Conservation (phyloP, 2,888 invertebrate species). For the Cerastis rubricosa region DNA sequence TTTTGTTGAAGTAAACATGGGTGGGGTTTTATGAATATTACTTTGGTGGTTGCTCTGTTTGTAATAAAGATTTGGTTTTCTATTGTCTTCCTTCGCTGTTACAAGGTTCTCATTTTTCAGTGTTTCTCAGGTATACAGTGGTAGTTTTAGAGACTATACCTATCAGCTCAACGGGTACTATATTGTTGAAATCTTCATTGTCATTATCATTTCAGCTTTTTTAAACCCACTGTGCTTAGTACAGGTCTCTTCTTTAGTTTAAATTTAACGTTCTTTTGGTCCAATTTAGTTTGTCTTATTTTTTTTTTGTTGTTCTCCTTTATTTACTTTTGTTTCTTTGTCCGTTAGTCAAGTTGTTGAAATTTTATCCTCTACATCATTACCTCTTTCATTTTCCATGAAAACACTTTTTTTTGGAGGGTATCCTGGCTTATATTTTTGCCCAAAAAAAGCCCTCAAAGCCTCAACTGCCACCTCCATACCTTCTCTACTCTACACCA, state of each 20-base stretch:
- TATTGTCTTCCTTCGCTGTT: not conserved
- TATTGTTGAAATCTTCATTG: not conserved
- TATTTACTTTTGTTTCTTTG: too few species aligned
- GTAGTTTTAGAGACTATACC: not conserved
- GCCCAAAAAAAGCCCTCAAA: not conserved
- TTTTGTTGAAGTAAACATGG: conserved; percentile 22
- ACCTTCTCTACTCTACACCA: conserved; percentile 32
- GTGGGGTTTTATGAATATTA: conserved; percentile 6
- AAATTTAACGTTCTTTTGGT: too few species aligned
- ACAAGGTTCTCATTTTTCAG: too few species aligned
- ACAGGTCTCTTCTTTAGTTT: too few species aligned
- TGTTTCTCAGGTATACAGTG: too few species aligned
- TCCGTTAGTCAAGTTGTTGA: too few species aligned
- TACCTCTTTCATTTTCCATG: not conserved
- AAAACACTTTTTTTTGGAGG: not conserved
- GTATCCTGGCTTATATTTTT: too few species aligned
- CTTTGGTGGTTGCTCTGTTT: not conserved
- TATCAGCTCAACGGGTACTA: too few species aligned
- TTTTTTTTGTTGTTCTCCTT: too few species aligned
- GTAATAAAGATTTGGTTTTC: not conserved
- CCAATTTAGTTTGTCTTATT: too few species aligned
- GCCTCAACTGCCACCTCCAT: conserved; percentile 17
- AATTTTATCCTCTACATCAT: not conserved
- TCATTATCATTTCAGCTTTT: too few species aligned
- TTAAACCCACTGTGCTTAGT: too few species aligned